These are phyloP conservation scores for Fragum sueziense DNA, from an alignment of 2,888 invertebrate genomes.

Conservation along the genomic window DNA sequence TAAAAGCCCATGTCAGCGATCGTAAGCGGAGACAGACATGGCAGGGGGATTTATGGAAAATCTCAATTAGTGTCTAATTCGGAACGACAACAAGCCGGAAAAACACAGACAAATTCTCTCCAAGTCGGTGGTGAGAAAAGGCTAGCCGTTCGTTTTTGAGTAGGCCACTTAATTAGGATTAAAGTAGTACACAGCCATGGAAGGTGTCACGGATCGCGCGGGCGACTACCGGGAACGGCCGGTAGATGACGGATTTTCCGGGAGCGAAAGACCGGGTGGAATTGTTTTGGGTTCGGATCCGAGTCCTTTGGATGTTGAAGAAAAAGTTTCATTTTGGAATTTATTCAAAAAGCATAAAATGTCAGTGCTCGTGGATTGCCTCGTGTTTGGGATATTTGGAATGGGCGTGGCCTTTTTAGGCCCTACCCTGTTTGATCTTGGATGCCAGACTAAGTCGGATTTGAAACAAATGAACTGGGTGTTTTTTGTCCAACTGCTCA, in stretches of 20 bases:
- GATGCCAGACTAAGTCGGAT: conserved; percentile 82
- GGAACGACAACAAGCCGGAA: not conserved
- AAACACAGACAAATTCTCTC: not conserved
- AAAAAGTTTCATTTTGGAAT: conserved; percentile 76
- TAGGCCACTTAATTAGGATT: not conserved
- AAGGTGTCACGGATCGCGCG: not conserved
- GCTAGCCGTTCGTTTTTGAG: not conserved
- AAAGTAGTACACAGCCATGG: conserved; percentile 5
- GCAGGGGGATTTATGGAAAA: conserved; percentile 4
- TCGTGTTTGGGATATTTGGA: conserved; percentile 83
- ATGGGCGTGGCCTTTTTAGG: conserved; percentile 84
- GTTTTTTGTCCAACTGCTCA: conserved; percentile 83
- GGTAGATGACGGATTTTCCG: not conserved
- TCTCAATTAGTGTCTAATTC: conserved; percentile 16
- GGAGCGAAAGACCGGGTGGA: conserved; percentile 18
- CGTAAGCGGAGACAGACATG: not conserved
- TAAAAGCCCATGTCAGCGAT: conserved; percentile 10
- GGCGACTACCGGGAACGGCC: not conserved
- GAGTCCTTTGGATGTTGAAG: conserved; percentile 44
- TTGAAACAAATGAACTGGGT: conserved; percentile 83
- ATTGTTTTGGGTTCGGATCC: conserved; percentile 40
- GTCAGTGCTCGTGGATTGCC: conserved; percentile 82
- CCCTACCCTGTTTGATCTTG: conserved; percentile 83
- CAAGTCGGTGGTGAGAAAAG: not conserved
- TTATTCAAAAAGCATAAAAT: conserved; percentile 81